Evolutionary conservation across 2,797 vertebrate species (phyloP).

Genomic region (Cyclura pinguis): DNA sequence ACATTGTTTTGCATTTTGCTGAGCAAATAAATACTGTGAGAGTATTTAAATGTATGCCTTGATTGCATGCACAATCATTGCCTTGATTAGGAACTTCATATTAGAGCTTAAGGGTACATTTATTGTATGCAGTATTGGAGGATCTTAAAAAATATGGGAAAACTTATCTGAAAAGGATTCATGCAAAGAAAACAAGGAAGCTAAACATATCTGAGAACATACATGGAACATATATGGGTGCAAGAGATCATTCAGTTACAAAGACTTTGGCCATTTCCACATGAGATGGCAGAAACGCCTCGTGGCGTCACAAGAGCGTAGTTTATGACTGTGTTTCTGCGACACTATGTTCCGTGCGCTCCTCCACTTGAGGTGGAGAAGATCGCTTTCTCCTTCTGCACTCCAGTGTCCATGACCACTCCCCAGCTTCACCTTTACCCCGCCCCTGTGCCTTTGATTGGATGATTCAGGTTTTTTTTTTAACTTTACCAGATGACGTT

Average conservation of each 20-base stretch:
- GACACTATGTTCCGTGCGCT: too few relatives aligned
- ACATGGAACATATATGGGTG: neutral
- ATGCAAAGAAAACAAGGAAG: neutral
- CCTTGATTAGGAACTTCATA: constrained; percentile 14
- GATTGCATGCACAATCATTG: constrained; percentile 11
- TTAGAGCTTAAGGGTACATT: constrained; percentile 13
- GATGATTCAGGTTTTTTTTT: too few relatives aligned
- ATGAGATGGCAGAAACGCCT: too few relatives aligned
- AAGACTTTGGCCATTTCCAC: too few relatives aligned
- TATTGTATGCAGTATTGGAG: constrained; percentile 5
- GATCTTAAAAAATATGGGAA: neutral
- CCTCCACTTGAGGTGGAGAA: too few relatives aligned
- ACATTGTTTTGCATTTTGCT: constrained; percentile 16
- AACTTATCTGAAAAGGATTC: neutral
- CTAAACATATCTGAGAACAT: neutral
- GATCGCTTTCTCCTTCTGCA: too few relatives aligned
- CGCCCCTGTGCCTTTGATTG: too few relatives aligned
- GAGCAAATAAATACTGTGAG: neutral
- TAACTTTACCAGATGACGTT: too few relatives aligned
- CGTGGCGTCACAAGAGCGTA: too few relatives aligned
- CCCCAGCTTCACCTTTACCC: too few relatives aligned
- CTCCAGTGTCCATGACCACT: too few relatives aligned
- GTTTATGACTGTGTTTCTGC: too few relatives aligned
- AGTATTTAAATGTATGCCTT: constrained; percentile 10
- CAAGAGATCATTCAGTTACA: neutral